Evolutionary conservation across 2,113 vertebrate species (phyloP).

Genomic region (Meleagris gallopavo): DNA sequence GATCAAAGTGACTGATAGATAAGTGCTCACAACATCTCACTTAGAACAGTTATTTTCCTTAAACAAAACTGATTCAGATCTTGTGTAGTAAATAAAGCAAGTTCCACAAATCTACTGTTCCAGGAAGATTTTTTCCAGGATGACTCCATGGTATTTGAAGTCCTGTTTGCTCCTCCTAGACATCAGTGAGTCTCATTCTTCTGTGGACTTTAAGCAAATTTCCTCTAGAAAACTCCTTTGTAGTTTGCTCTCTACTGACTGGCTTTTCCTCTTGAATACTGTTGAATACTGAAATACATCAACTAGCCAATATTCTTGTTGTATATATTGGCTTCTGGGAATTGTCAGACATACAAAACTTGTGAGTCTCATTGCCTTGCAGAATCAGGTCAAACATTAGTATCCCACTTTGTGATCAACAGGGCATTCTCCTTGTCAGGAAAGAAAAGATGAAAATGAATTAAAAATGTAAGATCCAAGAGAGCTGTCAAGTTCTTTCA

Average conservation of each 20-base stretch:
- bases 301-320: background rate
- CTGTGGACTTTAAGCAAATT: background rate
- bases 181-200: slow-evolving; percentile 29
- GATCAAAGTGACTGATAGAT: slow-evolving; percentile 31
- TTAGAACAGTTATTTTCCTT: slow-evolving; percentile 8
- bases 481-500: background rate
- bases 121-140: background rate
- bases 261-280: slow-evolving; percentile 27
- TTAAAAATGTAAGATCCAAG: background rate
- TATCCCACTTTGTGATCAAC: background rate
- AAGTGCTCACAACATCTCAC: slow-evolving; percentile 27
- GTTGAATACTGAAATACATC: background rate
- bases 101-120: background rate
- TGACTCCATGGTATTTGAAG: background rate
- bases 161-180: background rate
- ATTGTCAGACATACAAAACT: background rate
- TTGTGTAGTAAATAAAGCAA: background rate
- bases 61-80: slow-evolving; percentile 12
- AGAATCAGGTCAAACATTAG: background rate
- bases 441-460: background rate
- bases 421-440: background rate
- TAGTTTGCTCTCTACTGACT: slow-evolving; percentile 31
- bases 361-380: background rate
- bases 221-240: background rate
- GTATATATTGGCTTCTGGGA: background rate